Evolutionary conservation across 2,888 invertebrate genomes (phyloP).

Genomic region (Orthonevra nobilis): DNA sequence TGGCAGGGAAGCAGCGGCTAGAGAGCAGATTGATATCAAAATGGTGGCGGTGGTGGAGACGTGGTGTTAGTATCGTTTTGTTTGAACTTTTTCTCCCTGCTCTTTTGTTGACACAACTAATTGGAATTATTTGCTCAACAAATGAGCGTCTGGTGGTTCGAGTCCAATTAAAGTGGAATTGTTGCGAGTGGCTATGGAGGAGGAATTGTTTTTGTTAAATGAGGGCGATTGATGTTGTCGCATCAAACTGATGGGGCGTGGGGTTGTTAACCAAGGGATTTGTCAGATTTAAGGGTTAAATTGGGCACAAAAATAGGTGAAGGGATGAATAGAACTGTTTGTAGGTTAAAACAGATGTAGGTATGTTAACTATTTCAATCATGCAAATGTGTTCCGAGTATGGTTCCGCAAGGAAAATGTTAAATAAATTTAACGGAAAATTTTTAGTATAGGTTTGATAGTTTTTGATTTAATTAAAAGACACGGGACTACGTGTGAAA

Average conservation of each 20-base stretch:
- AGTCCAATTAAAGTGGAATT: constrained; percentile 66
- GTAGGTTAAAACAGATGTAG: too few species aligned
- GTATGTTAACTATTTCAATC: too few species aligned
- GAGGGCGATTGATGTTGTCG: constrained; percentile 17
- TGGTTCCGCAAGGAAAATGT: too few species aligned
- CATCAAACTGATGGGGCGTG: neutral
- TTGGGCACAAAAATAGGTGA: too few species aligned
- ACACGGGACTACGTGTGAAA: too few species aligned
- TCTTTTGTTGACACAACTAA: constrained; percentile 78
- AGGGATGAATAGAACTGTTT: too few species aligned
- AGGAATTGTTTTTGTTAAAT: constrained; percentile 46
- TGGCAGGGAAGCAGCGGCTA: neutral
- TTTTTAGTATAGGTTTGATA: too few species aligned
- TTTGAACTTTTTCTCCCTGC: constrained; percentile 27
- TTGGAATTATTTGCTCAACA: constrained; percentile 79
- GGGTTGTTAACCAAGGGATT: constrained; percentile 55
- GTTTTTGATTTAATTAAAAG: too few species aligned
- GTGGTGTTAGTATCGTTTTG: constrained; percentile 24
- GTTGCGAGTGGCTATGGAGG: constrained; percentile 19
- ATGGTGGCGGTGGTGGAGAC: constrained; percentile 46
- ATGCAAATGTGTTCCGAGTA: too few species aligned
- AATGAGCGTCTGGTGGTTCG: constrained; percentile 75
- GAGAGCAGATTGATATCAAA: constrained; percentile 52
- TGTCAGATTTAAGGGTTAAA: constrained; percentile 68
- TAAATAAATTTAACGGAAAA: too few species aligned